Conservation (phyloP, 2,113 vertebrate genomes). For the Anarrhichthys ocellatus region DNA sequence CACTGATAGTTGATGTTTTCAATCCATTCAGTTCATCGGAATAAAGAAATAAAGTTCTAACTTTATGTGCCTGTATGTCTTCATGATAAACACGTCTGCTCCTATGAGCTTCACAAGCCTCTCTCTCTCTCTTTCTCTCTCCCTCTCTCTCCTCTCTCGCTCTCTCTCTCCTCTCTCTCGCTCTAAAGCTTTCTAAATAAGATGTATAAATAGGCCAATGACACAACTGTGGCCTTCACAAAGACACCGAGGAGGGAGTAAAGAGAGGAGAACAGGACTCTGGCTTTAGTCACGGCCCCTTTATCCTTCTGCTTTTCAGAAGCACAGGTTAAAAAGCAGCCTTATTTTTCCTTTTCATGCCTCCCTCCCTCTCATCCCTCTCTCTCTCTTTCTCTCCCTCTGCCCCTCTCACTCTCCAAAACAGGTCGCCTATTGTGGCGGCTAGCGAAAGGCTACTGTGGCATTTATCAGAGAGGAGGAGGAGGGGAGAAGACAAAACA, state of each 20-base stretch:
- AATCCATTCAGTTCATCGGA: neutral
- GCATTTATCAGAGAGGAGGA: constrained; percentile 84
- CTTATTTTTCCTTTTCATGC: constrained; percentile 77
- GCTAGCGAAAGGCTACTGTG: constrained; percentile 83
- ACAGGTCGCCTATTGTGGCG: constrained; percentile 84
- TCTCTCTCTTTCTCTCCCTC: constrained; percentile 22
- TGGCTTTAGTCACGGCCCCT: constrained; percentile 64
- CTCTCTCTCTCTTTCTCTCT: constrained; percentile 6
- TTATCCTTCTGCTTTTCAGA: constrained; percentile 80
- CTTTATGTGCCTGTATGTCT: neutral
- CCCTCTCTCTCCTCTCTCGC: constrained; percentile 12
- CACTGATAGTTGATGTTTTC: neutral
- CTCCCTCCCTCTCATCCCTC: constrained; percentile 57
- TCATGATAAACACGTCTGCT: constrained; percentile 5
- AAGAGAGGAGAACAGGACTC: constrained; percentile 67
- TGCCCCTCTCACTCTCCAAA: constrained; percentile 66
- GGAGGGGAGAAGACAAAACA: constrained; percentile 79
- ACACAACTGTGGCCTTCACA: constrained; percentile 77
- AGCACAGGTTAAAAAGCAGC: constrained; percentile 84
- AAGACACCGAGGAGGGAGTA: constrained; percentile 60
- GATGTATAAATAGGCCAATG: constrained; percentile 81
- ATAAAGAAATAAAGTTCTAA: neutral
- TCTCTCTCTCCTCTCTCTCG: constrained; percentile 17
- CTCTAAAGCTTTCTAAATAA: constrained; percentile 77
- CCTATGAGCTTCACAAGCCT: neutral